Evolutionary conservation across 2,797 vertebrate genomes (phyloP), one percentile per base, ranked within the genome.

Genomic region (Parauchenoglanis punctatus): DNA sequence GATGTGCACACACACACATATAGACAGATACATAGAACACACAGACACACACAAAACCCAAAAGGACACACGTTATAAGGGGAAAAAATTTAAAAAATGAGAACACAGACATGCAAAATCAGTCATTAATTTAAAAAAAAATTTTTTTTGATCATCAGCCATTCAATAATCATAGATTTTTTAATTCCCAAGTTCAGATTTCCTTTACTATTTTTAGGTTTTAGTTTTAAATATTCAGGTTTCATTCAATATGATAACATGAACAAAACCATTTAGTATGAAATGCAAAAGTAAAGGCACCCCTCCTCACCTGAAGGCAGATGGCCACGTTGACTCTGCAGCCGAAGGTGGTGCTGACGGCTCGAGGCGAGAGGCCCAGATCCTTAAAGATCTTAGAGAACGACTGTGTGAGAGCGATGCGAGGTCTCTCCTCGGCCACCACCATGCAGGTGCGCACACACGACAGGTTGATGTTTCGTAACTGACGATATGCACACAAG

Each of bases 351-450:
- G 98, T 99, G 97, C 98, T 99, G 91, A 99, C 98, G 0, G 98
- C 97, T 0, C 98, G 97, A 0, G 97, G 94, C 0, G 98, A 98
- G 17, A 99, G 96, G n/a, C 98, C 98, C 93, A 99, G 91, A 93
- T 99, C 98, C 90, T 98, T 99, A 95, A 99, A 99, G 76, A 99
- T 95, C 95, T 98, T 99, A 0, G 98, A 99, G 95, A 99, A 99
- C 65, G 98, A 97, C 92, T 99, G 98, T 0, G 98, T 97, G 75
- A 99, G 94, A 0, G 96, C 88, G 31, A 98, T 97, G 81, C 98
- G 95, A 0, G 98, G 98, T 65, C 98, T 94, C 92, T 99, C 98
- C 95, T 99, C 98, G 0, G 98, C 98, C 0, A 99, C 98, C 93
- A 99, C 98, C 98, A 99, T 98, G 92, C 98, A 99, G 0, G 98